Evolutionary conservation across 2,797 vertebrate species (phyloP), one percentile per base, ranked within the genome.

Genomic region (Hydrolagus colliei): DNA sequence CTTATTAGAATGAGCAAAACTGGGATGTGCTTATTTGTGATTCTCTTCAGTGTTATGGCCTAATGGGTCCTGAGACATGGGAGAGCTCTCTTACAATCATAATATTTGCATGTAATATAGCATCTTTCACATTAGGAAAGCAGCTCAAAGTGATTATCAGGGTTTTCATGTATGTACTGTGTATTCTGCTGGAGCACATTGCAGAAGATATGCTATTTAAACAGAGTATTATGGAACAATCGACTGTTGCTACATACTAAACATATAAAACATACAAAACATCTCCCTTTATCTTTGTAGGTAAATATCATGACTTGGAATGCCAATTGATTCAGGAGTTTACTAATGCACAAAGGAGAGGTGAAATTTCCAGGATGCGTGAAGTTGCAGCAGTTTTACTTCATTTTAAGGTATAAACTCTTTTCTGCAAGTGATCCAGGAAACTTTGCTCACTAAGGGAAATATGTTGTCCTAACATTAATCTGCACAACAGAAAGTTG

Each of bases 301-400:
- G 98, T 95, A 99, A 99, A 89, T 99, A 99, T 90, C 98, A 99
- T 22, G 97, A 98, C 91, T 94, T 99, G 91, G 98, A 99, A 93
- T 95, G 96, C 86, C 98, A 99, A 90, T 90, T 99, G 90, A 99
- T 99, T 93, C 97, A 98, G 88, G 98, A 99, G 91, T 99, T 99
- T 90, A 99, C 97, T 9, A 94, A 93, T 88, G 98, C 98, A 75
- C 98, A 99, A 89, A 94, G 95, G 87, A 95, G 95, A 90, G 96
- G 96, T 4, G 97, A 99, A 92, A 97, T 98, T 86, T 96, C 96
- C 87, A 96, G 97, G 87, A 99, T 99, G 98, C 95, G 96, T 90
- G 98, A 99, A 93, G 96, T 98, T 87, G 97, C 97, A 87, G 97
- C 98, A 10, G 98, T 99, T 90, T 93, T 99, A 85, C 95, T 99